phyloP scores from a whole-genome alignment of 2,797 vertebrate species.

The Rhinella marina region DNA sequence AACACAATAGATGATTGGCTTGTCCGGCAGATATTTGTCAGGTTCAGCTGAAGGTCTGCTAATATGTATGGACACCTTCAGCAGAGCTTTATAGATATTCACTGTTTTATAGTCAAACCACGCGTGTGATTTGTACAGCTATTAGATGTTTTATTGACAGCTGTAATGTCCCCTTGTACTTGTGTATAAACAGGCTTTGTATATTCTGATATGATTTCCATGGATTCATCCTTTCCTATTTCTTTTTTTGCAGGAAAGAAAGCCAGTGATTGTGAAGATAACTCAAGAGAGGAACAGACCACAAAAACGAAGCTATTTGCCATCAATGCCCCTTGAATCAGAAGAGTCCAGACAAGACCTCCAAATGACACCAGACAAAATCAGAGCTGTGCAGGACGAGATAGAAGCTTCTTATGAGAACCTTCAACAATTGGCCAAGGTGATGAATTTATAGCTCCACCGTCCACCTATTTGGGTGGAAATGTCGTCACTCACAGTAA shows the following conservation, averaged over 20 bases:
- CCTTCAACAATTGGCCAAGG: conserved; percentile 77
- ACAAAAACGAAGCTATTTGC: conserved; percentile 54
- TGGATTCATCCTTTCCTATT: background rate
- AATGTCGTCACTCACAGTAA: background rate
- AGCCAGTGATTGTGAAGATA: conserved; percentile 28
- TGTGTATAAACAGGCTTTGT: background rate
- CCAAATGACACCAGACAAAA: conserved; percentile 80
- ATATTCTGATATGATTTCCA: background rate
- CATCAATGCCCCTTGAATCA: background rate
- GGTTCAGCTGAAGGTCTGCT: too few relatives aligned
- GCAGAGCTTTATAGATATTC: background rate
- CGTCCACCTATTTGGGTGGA: background rate
- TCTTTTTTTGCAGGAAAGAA: conserved; percentile 36
- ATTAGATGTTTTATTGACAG: background rate
- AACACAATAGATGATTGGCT: too few relatives aligned
- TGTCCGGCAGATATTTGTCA: too few relatives aligned
- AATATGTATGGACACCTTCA: too few relatives aligned
- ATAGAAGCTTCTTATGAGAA: conserved; percentile 77
- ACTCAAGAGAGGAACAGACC: conserved; percentile 48
- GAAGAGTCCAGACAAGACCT: conserved; percentile 68
- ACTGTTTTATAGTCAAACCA: too few relatives aligned
- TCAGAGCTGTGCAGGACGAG: conserved; percentile 76
- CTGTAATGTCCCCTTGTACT: background rate
- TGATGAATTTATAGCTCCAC: conserved; percentile 52
- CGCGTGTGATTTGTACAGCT: background rate